Base-by-base conservation (phyloP, 2,888 invertebrate genomes). In the Amorpha juglandis region DNA sequence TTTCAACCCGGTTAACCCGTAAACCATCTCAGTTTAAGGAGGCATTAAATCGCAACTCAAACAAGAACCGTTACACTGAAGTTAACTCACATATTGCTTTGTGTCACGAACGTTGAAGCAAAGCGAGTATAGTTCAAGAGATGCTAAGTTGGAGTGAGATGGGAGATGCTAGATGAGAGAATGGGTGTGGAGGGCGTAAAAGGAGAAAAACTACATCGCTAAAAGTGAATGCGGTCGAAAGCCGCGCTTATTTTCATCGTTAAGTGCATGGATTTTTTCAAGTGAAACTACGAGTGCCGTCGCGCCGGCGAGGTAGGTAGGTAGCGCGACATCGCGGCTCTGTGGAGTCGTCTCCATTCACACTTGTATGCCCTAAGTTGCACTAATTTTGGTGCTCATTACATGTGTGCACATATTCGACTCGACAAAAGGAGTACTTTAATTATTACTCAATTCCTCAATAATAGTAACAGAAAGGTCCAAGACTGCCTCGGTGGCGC, bases 201-300 rank as follows among this genome's bases (percentile, higher is more conserved):
- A 91, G 86, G 92, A 92, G 91, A 92, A 92, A 92, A 93, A 92
- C 93, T 92, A 91, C 91, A 91, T 86, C 90, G 92, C 92, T 92
- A 92, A 92, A 92, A 92, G 92, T 92, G 92, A 93, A 93, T 91
- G 93, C 93, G 92, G 93, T 92, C 91, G 92, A 92, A 92, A 92
- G 92, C 89, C 89, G 82, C 89, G 91, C 91, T 92, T 92, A 92
- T 92, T 92, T 83, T 91, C 90, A 83, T 80, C 87, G 87, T 87
- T 92, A 93, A 93, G 92, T 92, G 92, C 93, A 92, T 92, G 91
- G 92, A 91, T 92, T 92, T 92, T 91, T 92, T 90, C 88, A 90
- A 91, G 91, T 89, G 89, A 89, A 84, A 86, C 85, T 81, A 87
- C 84, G 84, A 92, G 87, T 81, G 85, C 78, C 75, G 72, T 67